Evolutionary conservation across 2,888 invertebrate species (phyloP).

Genomic region (Strigamia crassipes): DNA sequence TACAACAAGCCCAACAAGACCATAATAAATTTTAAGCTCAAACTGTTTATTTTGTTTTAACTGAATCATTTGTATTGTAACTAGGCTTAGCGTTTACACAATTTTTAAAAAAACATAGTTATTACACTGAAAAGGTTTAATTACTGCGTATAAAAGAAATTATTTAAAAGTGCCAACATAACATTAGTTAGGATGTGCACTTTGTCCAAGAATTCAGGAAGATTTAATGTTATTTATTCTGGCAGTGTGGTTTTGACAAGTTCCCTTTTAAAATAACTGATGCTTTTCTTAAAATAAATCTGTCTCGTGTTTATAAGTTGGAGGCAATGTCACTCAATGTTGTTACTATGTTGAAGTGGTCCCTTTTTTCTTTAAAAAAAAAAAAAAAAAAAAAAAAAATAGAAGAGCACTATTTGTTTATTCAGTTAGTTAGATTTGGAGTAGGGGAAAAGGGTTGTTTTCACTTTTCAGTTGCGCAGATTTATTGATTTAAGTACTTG

Average conservation of each 20-base stretch:
- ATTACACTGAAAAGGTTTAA: too few species aligned
- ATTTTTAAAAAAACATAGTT: too few species aligned
- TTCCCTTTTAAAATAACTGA: constrained; percentile 40
- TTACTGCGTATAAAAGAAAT: neutral
- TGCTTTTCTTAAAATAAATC: constrained; percentile 36
- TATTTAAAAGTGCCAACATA: neutral
- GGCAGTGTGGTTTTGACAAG: constrained; percentile 40
- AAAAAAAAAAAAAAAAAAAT: neutral
- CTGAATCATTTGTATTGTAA: too few species aligned
- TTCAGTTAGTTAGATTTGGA: neutral
- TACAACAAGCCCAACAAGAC: neutral
- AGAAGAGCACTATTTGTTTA: constrained; percentile 17
- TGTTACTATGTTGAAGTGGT: constrained; percentile 19
- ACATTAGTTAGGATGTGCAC: neutral
- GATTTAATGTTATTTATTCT: constrained; percentile 37
- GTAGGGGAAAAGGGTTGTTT: neutral
- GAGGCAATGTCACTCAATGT: constrained; percentile 38
- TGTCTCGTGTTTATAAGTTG: constrained; percentile 34
- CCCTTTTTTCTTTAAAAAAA: too few species aligned
- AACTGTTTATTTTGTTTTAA: neutral
- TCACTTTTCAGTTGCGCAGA: too few species aligned
- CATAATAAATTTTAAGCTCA: neutral
- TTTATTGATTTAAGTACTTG: too few species aligned
- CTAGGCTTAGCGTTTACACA: too few species aligned
- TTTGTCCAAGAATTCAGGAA: constrained; percentile 20